Base-by-base conservation (phyloP, 1,140 invertebrate genomes). In the Euschistus heros region DNA sequence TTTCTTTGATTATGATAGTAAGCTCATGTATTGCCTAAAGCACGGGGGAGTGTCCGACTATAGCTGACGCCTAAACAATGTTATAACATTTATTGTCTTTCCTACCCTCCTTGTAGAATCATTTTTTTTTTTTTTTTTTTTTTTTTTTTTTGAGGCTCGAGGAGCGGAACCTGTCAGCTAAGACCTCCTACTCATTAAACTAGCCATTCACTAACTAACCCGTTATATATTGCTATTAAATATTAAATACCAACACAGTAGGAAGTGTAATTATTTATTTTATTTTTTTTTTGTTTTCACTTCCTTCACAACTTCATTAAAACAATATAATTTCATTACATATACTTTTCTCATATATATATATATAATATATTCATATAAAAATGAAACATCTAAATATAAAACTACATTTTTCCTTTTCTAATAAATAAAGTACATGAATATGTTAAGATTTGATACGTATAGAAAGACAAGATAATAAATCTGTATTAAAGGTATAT, bases 1-100 rank as follows among this genome's bases (percentile, higher is more conserved):
- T 17, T 57, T 61, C 15, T 61, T 61, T 61, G 59, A 61, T 61
- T 61, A 61, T 61, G 54, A 57, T 57, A 57, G 54, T 61, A 61
- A 61, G 59, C 59, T 61, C 59, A 42, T 61, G 18, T 61, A 61
- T 61, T 61, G 59, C 59, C 59, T 61, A 61, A 33, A 44, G 59
- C 59, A 26, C 26, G 22, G 54, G 54, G 54, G 54, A 57, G 54
- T 26, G 24, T 20, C 10, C 2, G 24, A 24, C 18, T 24, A 24
- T 24, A 57, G 54, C 18, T 57, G 54, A 26, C 54, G 10, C 10
- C 33, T 37, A 37, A 13, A 6, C 33, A 37, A 37, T 37, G 3
- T 37, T 37, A 10, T 15, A 57, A 24, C 2, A 24, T 24, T 57
- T 57, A 57, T 57, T 57, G 54, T 57, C 54, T 24, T 57, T 50